These are phyloP conservation scores for Papilio elwesi DNA, from an alignment of 2,888 invertebrate genomes.

Conservation along the genomic window DNA sequence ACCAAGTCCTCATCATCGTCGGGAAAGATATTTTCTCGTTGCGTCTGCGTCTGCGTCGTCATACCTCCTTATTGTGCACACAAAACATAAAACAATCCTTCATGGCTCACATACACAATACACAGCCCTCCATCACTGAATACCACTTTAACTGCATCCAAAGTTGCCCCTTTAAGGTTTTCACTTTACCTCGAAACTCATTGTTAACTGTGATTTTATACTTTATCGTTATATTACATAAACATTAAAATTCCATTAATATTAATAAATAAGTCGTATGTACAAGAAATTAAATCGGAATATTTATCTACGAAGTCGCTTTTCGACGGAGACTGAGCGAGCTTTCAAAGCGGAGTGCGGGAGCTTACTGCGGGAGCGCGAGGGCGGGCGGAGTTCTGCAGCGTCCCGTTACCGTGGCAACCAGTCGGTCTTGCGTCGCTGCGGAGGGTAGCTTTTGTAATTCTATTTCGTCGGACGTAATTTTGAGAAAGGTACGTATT, in stretches of 20 bases:
- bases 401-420: constrained; percentile 78
- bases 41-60: constrained; percentile 64
- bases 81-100: constrained; percentile 57
- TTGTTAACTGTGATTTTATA: constrained; percentile 12
- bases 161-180: constrained; percentile 47
- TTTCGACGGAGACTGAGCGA: constrained; percentile 45
- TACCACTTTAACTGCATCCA: constrained; percentile 79
- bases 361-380: constrained; percentile 71
- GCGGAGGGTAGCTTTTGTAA: constrained; percentile 49
- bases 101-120: constrained; percentile 73
- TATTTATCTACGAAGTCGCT: constrained; percentile 17
- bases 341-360: constrained; percentile 56
- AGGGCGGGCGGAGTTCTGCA: constrained; percentile 76
- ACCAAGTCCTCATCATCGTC: constrained; percentile 81
- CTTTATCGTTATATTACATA: neutral
- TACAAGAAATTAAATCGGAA: constrained; percentile 13
- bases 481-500: constrained; percentile 30
- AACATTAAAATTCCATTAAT: neutral
- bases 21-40: constrained; percentile 74
- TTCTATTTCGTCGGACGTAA: constrained; percentile 36
- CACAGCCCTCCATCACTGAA: constrained; percentile 61
- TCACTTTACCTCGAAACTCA: constrained; percentile 36
- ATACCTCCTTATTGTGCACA: constrained; percentile 65
- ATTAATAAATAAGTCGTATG: neutral
- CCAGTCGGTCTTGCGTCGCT: constrained; percentile 62